A percentile compares a stretch with the other conserved stretches of the same genome.
Evolutionary conservation across 2,888 invertebrate species (phyloP).

Genomic region (Eupsilia transversa): DNA sequence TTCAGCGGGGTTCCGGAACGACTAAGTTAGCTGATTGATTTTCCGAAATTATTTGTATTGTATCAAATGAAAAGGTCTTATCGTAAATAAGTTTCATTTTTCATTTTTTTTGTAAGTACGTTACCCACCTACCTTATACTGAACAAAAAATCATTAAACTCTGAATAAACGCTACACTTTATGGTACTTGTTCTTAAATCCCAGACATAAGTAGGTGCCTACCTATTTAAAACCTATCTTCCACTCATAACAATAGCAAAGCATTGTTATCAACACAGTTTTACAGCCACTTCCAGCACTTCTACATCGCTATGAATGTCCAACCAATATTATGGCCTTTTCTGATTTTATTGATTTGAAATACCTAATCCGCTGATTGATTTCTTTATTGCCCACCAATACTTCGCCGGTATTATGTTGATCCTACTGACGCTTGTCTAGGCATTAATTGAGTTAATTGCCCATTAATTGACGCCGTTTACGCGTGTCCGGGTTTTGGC

Average conservation of each 20-base stretch:
- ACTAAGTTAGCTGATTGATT: background rate
- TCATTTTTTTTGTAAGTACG: background rate
- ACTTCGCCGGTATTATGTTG: constrained; percentile 82
- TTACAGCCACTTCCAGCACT: constrained; percentile 71
- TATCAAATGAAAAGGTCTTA: background rate
- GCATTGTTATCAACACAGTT: background rate
- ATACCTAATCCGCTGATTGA: constrained; percentile 90
- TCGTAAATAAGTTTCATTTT: background rate
- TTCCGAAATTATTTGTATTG: background rate
- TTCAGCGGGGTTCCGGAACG: background rate
- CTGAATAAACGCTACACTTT: no score
- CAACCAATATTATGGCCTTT: constrained; percentile 83
- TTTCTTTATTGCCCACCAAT: constrained; percentile 88
- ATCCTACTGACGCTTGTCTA: constrained; percentile 86
- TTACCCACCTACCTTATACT: no score
- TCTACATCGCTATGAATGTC: constrained; percentile 73
- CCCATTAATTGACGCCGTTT: constrained; percentile 85
- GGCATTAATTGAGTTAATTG: constrained; percentile 87
- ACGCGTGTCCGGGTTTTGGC: constrained; percentile 86
- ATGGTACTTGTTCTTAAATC: background rate
- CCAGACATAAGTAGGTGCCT: background rate
- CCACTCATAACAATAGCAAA: background rate
- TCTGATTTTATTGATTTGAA: constrained; percentile 90
- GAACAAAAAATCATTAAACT: background rate
- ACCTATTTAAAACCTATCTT: background rate